phyloP scores from a whole-genome alignment of 2,113 vertebrate genomes.

The Pithys albifrons region DNA sequence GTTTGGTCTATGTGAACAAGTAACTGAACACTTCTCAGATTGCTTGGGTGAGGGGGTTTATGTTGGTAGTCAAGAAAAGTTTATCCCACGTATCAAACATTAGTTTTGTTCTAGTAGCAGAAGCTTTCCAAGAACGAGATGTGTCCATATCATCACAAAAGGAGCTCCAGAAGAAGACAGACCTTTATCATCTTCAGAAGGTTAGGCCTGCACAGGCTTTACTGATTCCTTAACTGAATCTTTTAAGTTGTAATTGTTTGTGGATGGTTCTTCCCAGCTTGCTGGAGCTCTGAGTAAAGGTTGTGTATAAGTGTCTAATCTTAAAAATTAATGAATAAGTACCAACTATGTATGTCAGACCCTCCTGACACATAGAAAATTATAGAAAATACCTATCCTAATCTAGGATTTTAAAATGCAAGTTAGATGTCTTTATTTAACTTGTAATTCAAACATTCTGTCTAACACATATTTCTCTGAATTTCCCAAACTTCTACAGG shows the following conservation, averaged over 20 bases:
- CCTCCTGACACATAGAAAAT: not conserved
- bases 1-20: not conserved
- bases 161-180: conserved; percentile 88
- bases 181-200: conserved; percentile 96
- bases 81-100: not conserved
- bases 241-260: not conserved
- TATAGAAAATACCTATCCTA: not conserved
- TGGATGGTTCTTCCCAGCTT: conserved; percentile 7
- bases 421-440: not conserved
- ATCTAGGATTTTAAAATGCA: conserved; percentile 1
- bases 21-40: not conserved
- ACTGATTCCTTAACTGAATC: not conserved
- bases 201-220: conserved; percentile 66
- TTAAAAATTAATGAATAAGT: not conserved
- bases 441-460: conserved; percentile 24
- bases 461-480: not conserved
- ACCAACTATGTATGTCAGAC: not conserved
- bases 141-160: conserved; percentile 77
- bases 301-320: not conserved
- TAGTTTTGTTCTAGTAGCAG: conserved; percentile 56
- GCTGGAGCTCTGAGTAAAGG: conserved; percentile 2
- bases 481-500: not conserved
- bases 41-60: not conserved
- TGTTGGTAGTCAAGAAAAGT: not conserved
- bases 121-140: conserved; percentile 66